Percentiles rank a stretch among this genome's conserved stretches.
phyloP scores from a whole-genome alignment of 2,797 vertebrate genomes.

The Eulemur mongoz region DNA sequence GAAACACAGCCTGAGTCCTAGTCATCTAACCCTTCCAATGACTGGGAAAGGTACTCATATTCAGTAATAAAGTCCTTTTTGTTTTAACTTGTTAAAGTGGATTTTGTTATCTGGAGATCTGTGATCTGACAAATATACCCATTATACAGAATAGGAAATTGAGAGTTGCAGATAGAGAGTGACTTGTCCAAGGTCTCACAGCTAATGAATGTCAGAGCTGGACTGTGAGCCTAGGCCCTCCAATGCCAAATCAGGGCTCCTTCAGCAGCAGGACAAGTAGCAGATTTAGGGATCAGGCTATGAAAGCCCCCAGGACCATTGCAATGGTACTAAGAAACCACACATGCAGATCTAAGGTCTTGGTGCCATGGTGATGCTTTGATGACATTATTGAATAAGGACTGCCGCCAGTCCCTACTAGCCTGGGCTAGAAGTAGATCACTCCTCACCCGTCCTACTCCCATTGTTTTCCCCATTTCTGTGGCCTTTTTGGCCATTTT shows the following conservation, averaged over 20 bases:
- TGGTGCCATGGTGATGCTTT: background rate
- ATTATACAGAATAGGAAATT: background rate
- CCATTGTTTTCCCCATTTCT: background rate
- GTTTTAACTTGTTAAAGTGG: background rate
- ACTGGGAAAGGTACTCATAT: background rate
- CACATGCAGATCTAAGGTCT: background rate
- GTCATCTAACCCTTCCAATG: background rate
- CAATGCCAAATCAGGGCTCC: background rate
- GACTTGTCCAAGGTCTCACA: background rate
- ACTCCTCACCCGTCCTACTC: no score
- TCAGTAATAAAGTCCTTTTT: background rate
- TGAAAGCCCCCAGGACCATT: no score
- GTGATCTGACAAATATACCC: background rate
- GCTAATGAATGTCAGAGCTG: background rate
- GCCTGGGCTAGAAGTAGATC: background rate
- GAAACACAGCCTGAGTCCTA: background rate
- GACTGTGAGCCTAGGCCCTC: background rate
- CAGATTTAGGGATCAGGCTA: background rate
- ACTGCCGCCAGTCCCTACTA: background rate
- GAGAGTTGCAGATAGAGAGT: background rate
- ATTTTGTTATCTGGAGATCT: background rate
- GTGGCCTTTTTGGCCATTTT: background rate
- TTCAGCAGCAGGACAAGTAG: background rate
- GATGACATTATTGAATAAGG: background rate
- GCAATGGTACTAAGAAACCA: background rate